Evolutionary conservation across 2,888 invertebrate genomes (phyloP), one percentile per base, ranked within the genome.

Genomic region (Abscondita cerata): DNA sequence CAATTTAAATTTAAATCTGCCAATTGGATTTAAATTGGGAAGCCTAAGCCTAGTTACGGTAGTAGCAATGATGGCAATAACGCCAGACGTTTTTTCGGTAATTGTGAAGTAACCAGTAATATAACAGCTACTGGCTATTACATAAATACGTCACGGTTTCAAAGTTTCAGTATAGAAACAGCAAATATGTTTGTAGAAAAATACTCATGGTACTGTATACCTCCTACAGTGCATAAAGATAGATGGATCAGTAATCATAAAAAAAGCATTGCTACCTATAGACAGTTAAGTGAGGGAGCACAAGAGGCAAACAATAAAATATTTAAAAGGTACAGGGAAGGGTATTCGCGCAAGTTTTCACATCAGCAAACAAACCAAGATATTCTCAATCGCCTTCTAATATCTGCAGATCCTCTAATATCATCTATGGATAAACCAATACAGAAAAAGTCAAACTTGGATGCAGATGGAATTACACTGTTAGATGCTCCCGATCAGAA

Each of bases 191-290:
- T 63, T 53, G 68, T 69, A 5, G 18, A 65, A 16, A 19, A 46
- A 25, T 76, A 74, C 64, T 68, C 67, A 4, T 75, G 73, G 73
- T 75, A 68, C 52, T 65, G 63, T 50, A 76, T 76, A 75, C 73
- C 74, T 46, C 65, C 70, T 13, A 70, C 71, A 11, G 52, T 75
- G 25, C 74, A 75, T 52, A 73, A 75, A 62, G 54, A 73, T 13
- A 51, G 70, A 38, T 40, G 72, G 38, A 71, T 73, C 57, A 65
- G 72, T 6, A 16, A 50, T 34, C 50, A 69, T 47, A 64, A 75
- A 12, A 68, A 74, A 51, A 62, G 66, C 12, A 4, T 71, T 54
- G 57, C 74, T 13, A 71, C 75, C 48, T 70, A 73, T 18, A 70
- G 72, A 18, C 67, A 71, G 41, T 36, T 72, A 31, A 72, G 72